Evolutionary conservation across 2,113 vertebrate genomes (phyloP).

Genomic region (Tetrao urogallus): DNA sequence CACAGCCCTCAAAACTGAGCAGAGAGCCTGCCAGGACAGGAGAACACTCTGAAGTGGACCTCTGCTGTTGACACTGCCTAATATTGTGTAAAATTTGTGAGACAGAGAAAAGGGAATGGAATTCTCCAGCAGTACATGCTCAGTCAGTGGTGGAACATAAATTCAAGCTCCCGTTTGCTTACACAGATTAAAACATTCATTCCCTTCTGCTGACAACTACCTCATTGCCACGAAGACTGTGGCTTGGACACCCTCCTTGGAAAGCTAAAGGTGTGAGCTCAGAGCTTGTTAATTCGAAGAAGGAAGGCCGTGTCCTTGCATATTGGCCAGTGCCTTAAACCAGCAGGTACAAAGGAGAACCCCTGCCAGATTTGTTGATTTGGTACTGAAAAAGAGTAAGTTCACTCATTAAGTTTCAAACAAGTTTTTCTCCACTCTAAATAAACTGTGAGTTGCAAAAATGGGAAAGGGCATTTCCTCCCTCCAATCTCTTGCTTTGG

Average conservation of each 20-base stretch:
- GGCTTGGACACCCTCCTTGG: constrained; percentile 30
- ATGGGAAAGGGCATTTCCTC: background rate
- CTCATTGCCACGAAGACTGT: background rate
- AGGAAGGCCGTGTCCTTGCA: background rate
- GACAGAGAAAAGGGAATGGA: background rate
- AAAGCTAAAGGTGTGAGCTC: constrained; percentile 10
- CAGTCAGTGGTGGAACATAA: background rate
- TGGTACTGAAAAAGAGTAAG: background rate
- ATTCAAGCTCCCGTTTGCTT: background rate
- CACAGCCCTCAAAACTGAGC: background rate
- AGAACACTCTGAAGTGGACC: background rate
- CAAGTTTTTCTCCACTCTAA: background rate
- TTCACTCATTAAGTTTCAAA: background rate
- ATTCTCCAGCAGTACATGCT: background rate
- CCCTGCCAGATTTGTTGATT: background rate
- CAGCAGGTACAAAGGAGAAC: background rate
- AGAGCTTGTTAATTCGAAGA: background rate
- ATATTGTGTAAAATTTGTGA: background rate
- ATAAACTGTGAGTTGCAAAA: background rate
- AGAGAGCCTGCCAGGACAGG: background rate
- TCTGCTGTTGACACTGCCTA: background rate
- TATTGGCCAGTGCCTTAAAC: background rate
- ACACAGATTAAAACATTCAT: background rate
- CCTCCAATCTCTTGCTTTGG: background rate
- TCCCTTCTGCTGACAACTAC: background rate